Conservation (phyloP, 2,113 vertebrate species). For the Sinocyclocheilus rhinocerous region DNA sequence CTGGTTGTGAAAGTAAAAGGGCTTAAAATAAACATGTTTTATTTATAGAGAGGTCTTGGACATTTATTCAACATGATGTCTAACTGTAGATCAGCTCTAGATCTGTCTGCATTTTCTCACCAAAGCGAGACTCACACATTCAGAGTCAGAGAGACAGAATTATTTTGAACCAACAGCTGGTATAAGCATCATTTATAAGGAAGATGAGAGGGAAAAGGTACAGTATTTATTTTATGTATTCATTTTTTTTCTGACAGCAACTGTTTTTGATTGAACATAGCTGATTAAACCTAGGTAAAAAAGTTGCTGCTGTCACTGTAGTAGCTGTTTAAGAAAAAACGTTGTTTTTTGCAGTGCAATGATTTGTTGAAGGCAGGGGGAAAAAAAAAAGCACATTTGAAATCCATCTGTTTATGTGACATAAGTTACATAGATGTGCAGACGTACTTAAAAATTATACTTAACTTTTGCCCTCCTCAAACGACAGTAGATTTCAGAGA, state of each 20-base stretch:
- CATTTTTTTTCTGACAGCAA: background rate
- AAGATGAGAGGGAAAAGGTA: background rate
- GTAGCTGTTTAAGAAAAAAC: background rate
- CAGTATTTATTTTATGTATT: background rate
- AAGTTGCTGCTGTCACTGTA: background rate
- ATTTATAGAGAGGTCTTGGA: slow-evolving; percentile 37
- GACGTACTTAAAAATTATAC: background rate
- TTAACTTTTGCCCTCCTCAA: background rate
- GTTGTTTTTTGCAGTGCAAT: background rate
- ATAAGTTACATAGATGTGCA: slow-evolving; percentile 1
- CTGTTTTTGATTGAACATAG: slow-evolving; percentile 13
- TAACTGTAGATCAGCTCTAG: slow-evolving; percentile 31
- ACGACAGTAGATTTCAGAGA: background rate
- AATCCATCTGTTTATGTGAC: slow-evolving; percentile 27
- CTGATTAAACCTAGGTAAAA: background rate
- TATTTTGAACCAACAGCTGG: slow-evolving; percentile 36
- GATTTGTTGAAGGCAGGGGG: background rate
- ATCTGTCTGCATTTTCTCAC: slow-evolving; percentile 27
- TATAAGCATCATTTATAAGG: slow-evolving; percentile 27
- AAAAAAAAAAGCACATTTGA: background rate
- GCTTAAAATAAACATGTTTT: slow-evolving; percentile 31
- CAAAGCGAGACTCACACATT: slow-evolving; percentile 47
- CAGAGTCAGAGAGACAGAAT: slow-evolving; percentile 30
- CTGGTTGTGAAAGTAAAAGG: background rate
- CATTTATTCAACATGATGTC: slow-evolving; percentile 50